These are phyloP conservation scores for Mimas tiliae DNA, from an alignment of 2,888 invertebrate genomes.

Conservation along the genomic window DNA sequence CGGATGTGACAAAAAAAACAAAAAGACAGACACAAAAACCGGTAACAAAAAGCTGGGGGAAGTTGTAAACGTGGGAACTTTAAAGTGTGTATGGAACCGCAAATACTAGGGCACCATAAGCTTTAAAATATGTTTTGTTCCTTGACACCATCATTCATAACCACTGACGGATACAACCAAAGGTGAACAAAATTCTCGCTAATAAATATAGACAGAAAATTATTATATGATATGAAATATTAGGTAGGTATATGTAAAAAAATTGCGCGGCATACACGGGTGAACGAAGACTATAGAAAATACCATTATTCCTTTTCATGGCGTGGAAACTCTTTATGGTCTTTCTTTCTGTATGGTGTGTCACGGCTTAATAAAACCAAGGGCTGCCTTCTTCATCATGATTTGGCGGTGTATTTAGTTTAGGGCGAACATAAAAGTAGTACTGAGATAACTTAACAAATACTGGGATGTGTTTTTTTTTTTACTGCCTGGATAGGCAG, in stretches of 20 bases:
- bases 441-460: not conserved
- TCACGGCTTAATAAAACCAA: too few relatives aligned
- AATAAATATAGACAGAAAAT: too few relatives aligned
- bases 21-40: not conserved
- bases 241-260: too few relatives aligned
- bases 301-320: not conserved
- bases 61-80: constrained; percentile 10
- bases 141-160: not conserved
- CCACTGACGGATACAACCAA: not conserved
- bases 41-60: not conserved
- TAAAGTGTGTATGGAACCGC: not conserved
- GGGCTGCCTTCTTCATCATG: not conserved
- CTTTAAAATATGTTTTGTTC: not conserved
- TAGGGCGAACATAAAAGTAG: not conserved
- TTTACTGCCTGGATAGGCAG: too few relatives aligned
- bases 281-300: not conserved
- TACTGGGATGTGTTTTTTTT: too few relatives aligned
- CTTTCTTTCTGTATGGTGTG: too few relatives aligned
- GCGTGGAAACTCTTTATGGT: too few relatives aligned
- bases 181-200: not conserved
- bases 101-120: constrained; percentile 11
- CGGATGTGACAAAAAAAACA: too few relatives aligned
- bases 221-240: too few relatives aligned
- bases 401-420: not conserved
- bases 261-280: too few relatives aligned